These are phyloP conservation scores for Sinocyclocheilus anshuiensis DNA, from an alignment of 2,113 vertebrate species.

Conservation along the genomic window DNA sequence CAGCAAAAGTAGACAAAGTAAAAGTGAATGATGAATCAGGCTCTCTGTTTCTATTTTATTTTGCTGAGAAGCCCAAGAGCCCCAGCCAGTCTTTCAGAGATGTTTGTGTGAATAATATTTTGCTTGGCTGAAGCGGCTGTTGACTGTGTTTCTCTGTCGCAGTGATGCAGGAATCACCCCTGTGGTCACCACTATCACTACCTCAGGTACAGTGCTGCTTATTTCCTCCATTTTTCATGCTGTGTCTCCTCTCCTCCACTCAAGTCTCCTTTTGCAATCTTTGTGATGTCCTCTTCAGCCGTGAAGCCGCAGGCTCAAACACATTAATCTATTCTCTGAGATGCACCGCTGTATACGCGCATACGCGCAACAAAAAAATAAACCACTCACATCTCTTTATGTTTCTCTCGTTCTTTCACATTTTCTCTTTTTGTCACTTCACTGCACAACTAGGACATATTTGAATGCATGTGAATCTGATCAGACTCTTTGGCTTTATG, in stretches of 20 bases:
- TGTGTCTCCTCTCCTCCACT: slow-evolving; percentile 21
- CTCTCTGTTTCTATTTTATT: slow-evolving; percentile 18
- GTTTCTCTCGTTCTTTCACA: slow-evolving; percentile 30
- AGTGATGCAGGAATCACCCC: slow-evolving; percentile 94
- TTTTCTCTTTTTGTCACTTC: slow-evolving; percentile 32
- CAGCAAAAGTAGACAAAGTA: slow-evolving; percentile 24
- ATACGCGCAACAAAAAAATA: slow-evolving; percentile 49
- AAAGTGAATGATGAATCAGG: slow-evolving; percentile 31
- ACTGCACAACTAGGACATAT: slow-evolving; percentile 50
- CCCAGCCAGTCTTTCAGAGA: slow-evolving; percentile 1
- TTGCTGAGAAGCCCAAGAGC: slow-evolving; percentile 13
- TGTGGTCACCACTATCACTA: slow-evolving; percentile 83
- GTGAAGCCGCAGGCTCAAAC: slow-evolving; percentile 52
- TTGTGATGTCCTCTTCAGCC: not conserved
- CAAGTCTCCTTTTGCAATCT: slow-evolving; percentile 30
- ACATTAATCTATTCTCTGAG: slow-evolving; percentile 50
- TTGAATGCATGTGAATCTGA: not conserved
- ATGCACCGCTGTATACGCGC: slow-evolving; percentile 53
- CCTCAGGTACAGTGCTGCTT: slow-evolving; percentile 80
- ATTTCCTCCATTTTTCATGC: slow-evolving; percentile 31
- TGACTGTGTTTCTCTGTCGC: slow-evolving; percentile 60
- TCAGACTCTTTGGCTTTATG: not conserved
- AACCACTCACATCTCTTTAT: slow-evolving; percentile 43
- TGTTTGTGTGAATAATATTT: slow-evolving; percentile 13
- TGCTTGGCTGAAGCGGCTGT: slow-evolving; percentile 35